These are phyloP conservation scores for Bambusicola thoracicus DNA, from an alignment of 2,113 vertebrate genomes.

Conservation along the genomic window DNA sequence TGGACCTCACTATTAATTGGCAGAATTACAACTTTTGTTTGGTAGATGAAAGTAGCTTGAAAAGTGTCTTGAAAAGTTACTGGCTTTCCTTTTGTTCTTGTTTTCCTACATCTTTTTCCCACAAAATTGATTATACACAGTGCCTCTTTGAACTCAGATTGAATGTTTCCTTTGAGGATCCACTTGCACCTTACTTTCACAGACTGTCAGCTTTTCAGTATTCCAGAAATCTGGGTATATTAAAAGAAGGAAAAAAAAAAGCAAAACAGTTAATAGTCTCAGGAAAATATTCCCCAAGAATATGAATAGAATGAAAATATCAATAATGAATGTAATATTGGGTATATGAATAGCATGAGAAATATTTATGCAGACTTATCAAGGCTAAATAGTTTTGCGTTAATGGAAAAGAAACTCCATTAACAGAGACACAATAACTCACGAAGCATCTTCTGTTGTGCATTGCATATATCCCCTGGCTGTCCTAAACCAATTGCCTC, in stretches of 20 bases:
- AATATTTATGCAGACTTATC: background rate
- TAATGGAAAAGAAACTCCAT: background rate
- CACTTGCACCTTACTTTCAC: conserved; percentile 1
- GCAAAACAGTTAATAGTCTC: background rate
- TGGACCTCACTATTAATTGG: conserved; percentile 27
- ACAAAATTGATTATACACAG: conserved; percentile 27
- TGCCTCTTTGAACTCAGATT: conserved; percentile 37
- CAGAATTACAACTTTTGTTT: conserved; percentile 49
- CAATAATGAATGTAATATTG: background rate
- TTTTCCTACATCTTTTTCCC: background rate
- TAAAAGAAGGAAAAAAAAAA: background rate
- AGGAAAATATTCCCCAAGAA: conserved; percentile 10
- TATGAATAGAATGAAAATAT: background rate
- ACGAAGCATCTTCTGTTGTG: background rate
- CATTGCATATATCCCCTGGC: background rate
- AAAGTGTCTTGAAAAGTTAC: conserved; percentile 51
- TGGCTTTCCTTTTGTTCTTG: conserved; percentile 50
- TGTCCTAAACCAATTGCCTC: conserved; percentile 63
- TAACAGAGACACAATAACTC: background rate
- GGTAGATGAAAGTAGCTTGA: conserved; percentile 40
- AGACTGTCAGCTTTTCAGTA: background rate
- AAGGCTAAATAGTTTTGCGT: background rate
- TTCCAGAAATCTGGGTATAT: background rate
- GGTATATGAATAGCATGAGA: background rate
- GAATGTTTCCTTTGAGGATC: conserved; percentile 48